phyloP scores from a whole-genome alignment of 2,888 invertebrate species.

The Argyra leucocephala region DNA sequence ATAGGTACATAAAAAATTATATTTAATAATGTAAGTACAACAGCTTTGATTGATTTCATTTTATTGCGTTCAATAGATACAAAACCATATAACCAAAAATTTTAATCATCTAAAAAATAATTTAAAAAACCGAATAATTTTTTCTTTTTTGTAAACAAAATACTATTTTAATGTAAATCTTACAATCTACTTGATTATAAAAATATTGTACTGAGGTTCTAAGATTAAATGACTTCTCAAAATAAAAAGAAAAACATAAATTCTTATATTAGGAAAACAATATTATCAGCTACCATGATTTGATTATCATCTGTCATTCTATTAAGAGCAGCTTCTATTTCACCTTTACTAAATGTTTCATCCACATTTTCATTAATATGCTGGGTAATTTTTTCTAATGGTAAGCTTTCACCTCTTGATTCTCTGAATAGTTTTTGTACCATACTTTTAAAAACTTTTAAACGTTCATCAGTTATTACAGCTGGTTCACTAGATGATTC shows the following conservation, averaged over 20 bases:
- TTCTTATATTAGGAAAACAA: constrained; percentile 67
- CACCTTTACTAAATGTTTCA: constrained; percentile 54
- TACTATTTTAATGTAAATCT: not conserved
- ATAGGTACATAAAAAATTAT: too few relatives aligned
- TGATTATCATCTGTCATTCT: constrained; percentile 84
- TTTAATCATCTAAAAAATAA: too few relatives aligned
- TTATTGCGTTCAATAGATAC: too few relatives aligned
- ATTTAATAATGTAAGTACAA: too few relatives aligned
- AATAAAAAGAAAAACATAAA: too few relatives aligned
- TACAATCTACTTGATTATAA: not conserved
- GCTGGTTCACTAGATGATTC: constrained; percentile 25
- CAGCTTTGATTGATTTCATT: too few relatives aligned
- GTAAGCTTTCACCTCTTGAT: constrained; percentile 65
- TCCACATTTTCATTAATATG: constrained; percentile 56
- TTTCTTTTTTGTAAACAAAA: too few relatives aligned
- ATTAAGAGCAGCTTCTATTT: constrained; percentile 68
- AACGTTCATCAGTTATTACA: constrained; percentile 42
- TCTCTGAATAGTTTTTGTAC: constrained; percentile 68
- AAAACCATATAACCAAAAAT: too few relatives aligned
- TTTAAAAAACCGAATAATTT: too few relatives aligned
- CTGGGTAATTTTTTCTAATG: constrained; percentile 54
- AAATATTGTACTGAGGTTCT: not conserved
- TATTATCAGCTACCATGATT: constrained; percentile 80
- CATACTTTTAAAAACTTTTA: constrained; percentile 61
- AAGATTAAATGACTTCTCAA: too few relatives aligned